Percentiles rank a stretch among this genome's conserved stretches.
Conservation (phyloP, 2,888 invertebrate genomes). For the Hermodice carunculata region DNA sequence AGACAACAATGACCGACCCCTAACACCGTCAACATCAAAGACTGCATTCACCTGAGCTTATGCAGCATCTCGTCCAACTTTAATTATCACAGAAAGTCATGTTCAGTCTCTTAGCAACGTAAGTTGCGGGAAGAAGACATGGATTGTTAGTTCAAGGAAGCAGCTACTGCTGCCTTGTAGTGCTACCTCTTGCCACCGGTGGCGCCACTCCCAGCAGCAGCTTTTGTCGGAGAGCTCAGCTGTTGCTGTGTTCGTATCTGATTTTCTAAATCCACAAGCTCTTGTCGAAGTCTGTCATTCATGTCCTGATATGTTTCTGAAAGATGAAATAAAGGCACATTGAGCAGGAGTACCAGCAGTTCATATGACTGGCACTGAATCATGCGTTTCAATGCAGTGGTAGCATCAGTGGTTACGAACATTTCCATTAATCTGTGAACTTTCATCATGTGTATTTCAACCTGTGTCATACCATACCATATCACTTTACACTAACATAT, state of each 20-base stretch:
- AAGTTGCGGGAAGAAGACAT: neutral
- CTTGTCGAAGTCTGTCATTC: constrained; percentile 59
- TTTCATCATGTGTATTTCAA: no score
- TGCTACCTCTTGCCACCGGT: constrained; percentile 9
- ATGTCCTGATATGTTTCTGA: constrained; percentile 56
- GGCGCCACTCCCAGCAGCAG: neutral
- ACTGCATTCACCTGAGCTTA: no score
- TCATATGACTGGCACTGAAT: neutral
- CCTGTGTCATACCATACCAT: no score
- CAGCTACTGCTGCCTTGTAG: neutral
- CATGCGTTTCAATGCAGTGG: no score
- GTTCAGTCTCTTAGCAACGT: no score
- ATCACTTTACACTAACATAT: no score
- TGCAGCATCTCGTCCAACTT: no score
- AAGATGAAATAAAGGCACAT: constrained; percentile 19
- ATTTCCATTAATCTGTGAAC: no score
- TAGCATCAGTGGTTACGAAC: no score
- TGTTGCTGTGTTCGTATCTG: constrained; percentile 53
- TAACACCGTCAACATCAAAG: no score
- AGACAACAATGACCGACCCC: no score
- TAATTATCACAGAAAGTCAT: no score
- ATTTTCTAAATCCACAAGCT: constrained; percentile 59
- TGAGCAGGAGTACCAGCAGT: neutral
- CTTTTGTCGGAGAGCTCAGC: neutral
- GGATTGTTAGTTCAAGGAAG: neutral